phyloP scores from a whole-genome alignment of 2,113 vertebrate species.

The Limanda limanda region DNA sequence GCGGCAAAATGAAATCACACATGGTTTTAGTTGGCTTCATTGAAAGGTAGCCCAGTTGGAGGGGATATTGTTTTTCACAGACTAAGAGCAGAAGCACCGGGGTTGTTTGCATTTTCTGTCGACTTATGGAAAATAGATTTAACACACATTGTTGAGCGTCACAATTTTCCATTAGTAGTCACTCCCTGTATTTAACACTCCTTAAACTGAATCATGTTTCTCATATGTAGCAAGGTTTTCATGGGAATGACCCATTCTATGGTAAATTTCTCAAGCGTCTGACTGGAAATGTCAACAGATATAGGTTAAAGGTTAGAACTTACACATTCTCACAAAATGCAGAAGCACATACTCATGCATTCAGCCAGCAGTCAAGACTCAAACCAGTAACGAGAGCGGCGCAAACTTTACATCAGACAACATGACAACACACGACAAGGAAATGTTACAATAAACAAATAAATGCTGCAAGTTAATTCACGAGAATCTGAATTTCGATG shows the following conservation, averaged over 20 bases:
- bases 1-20: constrained; percentile 8
- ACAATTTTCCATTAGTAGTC: constrained; percentile 2
- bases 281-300: neutral
- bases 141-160: neutral
- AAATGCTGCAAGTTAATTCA: neutral
- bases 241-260: neutral
- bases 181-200: neutral
- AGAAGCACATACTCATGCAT: neutral
- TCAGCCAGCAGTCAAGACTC: neutral
- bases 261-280: neutral
- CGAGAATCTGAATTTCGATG: neutral
- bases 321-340: neutral
- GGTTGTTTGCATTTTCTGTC: neutral
- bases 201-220: constrained; percentile 22
- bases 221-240: neutral
- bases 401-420: neutral
- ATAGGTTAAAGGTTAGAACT: neutral
- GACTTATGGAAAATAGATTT: neutral
- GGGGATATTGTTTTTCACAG: neutral
- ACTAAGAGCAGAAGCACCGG: constrained; percentile 6
- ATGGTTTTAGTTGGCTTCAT: neutral
- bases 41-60: neutral
- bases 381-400: neutral
- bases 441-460: neutral
- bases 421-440: neutral